Percentiles rank a stretch among this genome's conserved stretches.
Evolutionary conservation across 2,113 vertebrate genomes (phyloP).

Genomic region (Hyla sarda): DNA sequence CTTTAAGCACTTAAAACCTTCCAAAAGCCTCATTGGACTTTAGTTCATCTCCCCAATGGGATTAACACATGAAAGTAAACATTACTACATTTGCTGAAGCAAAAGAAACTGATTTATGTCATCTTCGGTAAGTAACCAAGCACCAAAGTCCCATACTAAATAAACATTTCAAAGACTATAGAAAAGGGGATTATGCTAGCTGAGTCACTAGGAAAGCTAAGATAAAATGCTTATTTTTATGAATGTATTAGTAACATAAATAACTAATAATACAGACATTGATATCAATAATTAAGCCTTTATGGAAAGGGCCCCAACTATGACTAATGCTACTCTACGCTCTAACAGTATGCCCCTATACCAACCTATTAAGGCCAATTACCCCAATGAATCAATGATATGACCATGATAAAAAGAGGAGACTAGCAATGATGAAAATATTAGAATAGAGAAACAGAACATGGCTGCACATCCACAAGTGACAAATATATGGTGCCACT

Average conservation of each 20-base stretch:
- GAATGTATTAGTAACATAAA: background rate
- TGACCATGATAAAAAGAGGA: too few relatives aligned
- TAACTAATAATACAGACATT: background rate
- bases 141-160: conserved; percentile 37
- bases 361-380: too few relatives aligned
- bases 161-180: conserved; percentile 16
- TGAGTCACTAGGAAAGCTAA: background rate
- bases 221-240: background rate
- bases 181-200: background rate
- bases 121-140: conserved; percentile 16
- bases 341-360: too few relatives aligned
- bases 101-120: conserved; percentile 32
- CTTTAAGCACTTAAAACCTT: conserved; percentile 41
- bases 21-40: conserved; percentile 33
- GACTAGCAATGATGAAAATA: too few relatives aligned
- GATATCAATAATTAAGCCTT: too few relatives aligned
- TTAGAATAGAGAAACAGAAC: too few relatives aligned
- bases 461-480: too few relatives aligned
- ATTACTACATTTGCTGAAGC: conserved; percentile 17
- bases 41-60: conserved; percentile 35
- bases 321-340: too few relatives aligned
- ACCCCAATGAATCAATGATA: too few relatives aligned
- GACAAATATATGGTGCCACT: too few relatives aligned
- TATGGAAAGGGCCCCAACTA: too few relatives aligned
- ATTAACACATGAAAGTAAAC: conserved; percentile 34